A percentile compares a stretch with the other conserved stretches of the same genome.
Conservation (phyloP, 2,888 invertebrate genomes). For the Drosophila parthenogenetica region DNA sequence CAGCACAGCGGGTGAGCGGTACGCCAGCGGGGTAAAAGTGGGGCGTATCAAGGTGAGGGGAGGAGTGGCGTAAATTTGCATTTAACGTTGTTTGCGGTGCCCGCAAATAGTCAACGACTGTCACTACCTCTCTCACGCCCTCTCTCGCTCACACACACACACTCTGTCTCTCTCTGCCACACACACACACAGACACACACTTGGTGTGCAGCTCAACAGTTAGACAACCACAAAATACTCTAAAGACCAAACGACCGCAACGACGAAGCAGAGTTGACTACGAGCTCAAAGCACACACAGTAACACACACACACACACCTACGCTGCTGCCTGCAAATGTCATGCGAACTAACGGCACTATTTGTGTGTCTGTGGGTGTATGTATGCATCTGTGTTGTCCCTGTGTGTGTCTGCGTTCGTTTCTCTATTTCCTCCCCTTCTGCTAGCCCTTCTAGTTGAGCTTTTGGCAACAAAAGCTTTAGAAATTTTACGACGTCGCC, state of each 20-base stretch:
- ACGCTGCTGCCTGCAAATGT: constrained; percentile 60
- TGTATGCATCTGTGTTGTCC: constrained; percentile 13
- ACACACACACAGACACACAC: constrained; percentile 18
- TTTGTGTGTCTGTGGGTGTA: constrained; percentile 32
- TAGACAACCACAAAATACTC: constrained; percentile 77
- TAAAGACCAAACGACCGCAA: constrained; percentile 69
- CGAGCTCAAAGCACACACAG: constrained; percentile 39
- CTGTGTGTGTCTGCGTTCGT: neutral
- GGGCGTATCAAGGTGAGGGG: neutral
- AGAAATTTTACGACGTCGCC: constrained; percentile 54
- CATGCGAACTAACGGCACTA: constrained; percentile 70
- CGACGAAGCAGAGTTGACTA: constrained; percentile 39
- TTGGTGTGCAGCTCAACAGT: constrained; percentile 63
- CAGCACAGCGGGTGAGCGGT: constrained; percentile 1
- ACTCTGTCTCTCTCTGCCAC: constrained; percentile 14
- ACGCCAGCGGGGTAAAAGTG: neutral
- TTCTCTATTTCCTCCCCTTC: neutral
- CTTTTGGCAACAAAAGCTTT: constrained; percentile 58
- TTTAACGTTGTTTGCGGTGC: constrained; percentile 82
- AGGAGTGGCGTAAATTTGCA: constrained; percentile 74
- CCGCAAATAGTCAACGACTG: constrained; percentile 73
- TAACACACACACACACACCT: neutral
- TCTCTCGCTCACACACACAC: neutral
- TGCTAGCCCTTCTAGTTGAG: neutral
- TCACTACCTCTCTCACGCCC: constrained; percentile 14